Percentiles rank a stretch among this genome's conserved stretches.
phyloP scores from a whole-genome alignment of 2,888 invertebrate species.

The Cantharis flavilabris region DNA sequence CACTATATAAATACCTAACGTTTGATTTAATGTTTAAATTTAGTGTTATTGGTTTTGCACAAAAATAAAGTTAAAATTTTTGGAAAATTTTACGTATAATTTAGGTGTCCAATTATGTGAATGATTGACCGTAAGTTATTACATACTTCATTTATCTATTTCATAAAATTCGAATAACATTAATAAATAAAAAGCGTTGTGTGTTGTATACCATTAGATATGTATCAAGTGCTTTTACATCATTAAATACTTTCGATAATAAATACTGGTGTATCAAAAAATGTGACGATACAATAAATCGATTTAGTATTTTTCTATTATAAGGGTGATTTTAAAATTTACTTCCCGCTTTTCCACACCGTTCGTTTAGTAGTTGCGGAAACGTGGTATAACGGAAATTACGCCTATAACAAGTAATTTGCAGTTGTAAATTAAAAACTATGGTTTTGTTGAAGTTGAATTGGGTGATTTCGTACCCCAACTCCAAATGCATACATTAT shows the following conservation, averaged over 20 bases:
- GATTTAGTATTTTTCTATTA: neutral
- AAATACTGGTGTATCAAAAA: neutral
- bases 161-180: neutral
- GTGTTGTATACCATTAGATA: neutral
- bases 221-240: neutral
- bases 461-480: neutral
- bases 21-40: neutral
- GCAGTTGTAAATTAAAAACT: neutral
- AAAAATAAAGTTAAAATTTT: neutral
- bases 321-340: neutral
- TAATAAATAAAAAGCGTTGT: neutral
- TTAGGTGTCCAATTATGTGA: neutral
- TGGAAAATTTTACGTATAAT: neutral
- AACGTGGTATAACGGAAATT: neutral
- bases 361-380: neutral
- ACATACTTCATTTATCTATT: neutral
- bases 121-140: neutral
- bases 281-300: neutral
- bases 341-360: neutral
- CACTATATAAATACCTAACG: neutral
- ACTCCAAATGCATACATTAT: neutral
- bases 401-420: neutral
- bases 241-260: neutral
- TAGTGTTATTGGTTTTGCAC: neutral
- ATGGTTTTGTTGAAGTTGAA: neutral